Evolutionary conservation across 2,888 invertebrate species (phyloP).

Genomic region (Heliconius cydno): DNA sequence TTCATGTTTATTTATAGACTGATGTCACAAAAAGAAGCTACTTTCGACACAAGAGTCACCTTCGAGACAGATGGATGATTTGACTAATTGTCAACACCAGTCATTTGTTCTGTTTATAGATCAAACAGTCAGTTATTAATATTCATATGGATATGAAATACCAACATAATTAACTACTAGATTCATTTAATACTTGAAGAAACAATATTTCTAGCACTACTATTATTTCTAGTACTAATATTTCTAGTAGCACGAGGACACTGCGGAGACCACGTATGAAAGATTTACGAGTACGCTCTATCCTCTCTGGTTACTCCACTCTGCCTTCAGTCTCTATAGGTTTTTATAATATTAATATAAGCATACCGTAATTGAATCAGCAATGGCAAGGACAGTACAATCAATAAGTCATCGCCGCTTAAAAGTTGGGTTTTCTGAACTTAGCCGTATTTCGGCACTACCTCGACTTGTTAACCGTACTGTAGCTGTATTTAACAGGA

Average conservation of each 20-base stretch:
- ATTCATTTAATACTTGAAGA: too few species aligned
- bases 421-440: too few species aligned
- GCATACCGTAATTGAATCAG: neutral
- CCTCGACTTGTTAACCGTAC: neutral
- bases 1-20: neutral
- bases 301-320: too few species aligned
- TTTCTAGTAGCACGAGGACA: too few species aligned
- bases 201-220: too few species aligned
- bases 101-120: neutral
- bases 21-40: neutral
- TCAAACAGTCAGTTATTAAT: neutral
- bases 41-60: conserved; percentile 7
- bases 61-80: neutral
- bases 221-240: too few species aligned
- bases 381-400: neutral
- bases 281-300: too few species aligned
- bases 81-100: neutral
- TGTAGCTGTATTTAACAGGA: neutral
- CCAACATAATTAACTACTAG: too few species aligned
- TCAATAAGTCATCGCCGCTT: too few species aligned
- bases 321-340: too few species aligned
- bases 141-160: neutral
- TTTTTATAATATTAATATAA: too few species aligned
- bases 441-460: too few species aligned
- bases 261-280: neutral